These are phyloP conservation scores for Tursiops truncatus DNA, from an alignment of 2,113 vertebrate species.

Conservation along the genomic window DNA sequence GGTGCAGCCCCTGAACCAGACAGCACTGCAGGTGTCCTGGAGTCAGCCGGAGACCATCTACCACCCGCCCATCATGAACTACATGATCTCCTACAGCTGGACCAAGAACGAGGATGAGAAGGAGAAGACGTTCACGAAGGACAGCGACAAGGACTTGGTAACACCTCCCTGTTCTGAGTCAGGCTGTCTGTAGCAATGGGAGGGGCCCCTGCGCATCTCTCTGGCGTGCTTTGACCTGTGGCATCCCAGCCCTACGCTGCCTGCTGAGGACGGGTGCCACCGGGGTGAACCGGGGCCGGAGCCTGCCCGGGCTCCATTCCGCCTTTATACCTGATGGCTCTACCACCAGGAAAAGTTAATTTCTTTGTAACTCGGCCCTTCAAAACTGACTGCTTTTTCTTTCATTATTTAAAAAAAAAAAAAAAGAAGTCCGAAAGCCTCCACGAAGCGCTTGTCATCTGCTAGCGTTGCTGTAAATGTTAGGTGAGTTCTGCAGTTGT, in stretches of 20 bases:
- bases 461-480: rapidly evolving
- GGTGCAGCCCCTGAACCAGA: slow-evolving; percentile 94
- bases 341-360: rapidly evolving
- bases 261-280: rapidly evolving
- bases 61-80: slow-evolving; percentile 96
- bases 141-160: slow-evolving; percentile 96
- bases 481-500: no score
- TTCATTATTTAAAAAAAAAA: background rate
- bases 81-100: slow-evolving; percentile 98
- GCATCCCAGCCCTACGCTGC: rapidly evolving
- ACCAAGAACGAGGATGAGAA: slow-evolving; percentile 96
- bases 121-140: slow-evolving; percentile 95
- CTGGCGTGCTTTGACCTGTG: rapidly evolving
- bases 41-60: slow-evolving; percentile 93
- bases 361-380: background rate
- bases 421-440: background rate
- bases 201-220: rapidly evolving
- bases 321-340: rapidly evolving
- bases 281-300: rapidly evolving
- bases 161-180: slow-evolving; percentile 47
- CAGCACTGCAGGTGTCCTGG: slow-evolving; percentile 94
- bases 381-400: background rate
- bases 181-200: rapidly evolving
- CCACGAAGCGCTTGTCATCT: background rate
- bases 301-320: background rate